phyloP scores from a whole-genome alignment of 1,140 invertebrate genomes.

The Calycopis cecrops region DNA sequence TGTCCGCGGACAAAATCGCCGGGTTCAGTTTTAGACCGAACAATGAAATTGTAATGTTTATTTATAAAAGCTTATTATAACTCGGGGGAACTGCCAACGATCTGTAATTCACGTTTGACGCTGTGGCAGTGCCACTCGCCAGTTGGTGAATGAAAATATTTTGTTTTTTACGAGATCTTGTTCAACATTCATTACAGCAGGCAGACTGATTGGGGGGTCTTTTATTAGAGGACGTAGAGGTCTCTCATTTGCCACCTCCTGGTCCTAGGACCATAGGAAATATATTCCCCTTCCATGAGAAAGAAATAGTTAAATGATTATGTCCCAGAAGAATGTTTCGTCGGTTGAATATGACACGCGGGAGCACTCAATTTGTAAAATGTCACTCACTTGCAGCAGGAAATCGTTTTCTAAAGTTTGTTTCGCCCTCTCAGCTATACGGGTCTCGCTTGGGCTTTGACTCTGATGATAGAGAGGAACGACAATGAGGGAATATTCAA shows the following conservation, averaged over 20 bases:
- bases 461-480: constrained; percentile 64
- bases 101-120: constrained; percentile 5
- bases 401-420: constrained; percentile 68
- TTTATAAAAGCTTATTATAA: constrained; percentile 25
- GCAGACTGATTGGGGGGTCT: no score
- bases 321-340: constrained; percentile 14
- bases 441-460: constrained; percentile 68
- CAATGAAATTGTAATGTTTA: constrained; percentile 11
- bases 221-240: no score
- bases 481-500: constrained; percentile 39
- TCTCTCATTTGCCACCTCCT: no score
- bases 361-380: constrained; percentile 35
- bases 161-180: no score
- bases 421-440: constrained; percentile 70
- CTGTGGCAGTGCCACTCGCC: not conserved
- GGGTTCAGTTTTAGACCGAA: not conserved
- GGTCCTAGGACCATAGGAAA: no score
- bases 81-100: constrained; percentile 20
- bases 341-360: constrained; percentile 21
- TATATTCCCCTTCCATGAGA: no score
- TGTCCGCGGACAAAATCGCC: not conserved
- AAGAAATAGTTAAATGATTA: constrained; percentile 5
- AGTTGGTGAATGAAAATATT: not conserved
- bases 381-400: constrained; percentile 66
- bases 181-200: no score